Conservation (phyloP, 2,797 vertebrate genomes). For the Cyprinodon diabolis region DNA sequence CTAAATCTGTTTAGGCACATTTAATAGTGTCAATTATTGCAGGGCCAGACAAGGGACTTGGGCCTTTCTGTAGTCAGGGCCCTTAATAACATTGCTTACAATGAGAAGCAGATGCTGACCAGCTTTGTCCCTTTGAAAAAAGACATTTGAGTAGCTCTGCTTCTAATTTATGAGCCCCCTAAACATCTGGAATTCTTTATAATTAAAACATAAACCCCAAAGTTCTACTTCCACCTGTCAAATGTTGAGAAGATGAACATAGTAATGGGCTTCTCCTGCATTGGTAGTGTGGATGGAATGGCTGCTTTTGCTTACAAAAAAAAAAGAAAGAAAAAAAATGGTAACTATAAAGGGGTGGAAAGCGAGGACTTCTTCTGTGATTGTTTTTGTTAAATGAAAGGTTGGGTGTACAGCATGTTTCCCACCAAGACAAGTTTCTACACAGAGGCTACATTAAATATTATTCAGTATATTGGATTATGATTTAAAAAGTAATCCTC, state of each 20-base stretch:
- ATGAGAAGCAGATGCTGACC: constrained; percentile 99
- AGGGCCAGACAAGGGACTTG: constrained; percentile 89
- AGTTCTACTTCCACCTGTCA: constrained; percentile 99
- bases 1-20: constrained; percentile 98
- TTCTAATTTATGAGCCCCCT: constrained; percentile 96
- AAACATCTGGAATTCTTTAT: constrained; percentile 99
- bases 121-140: constrained; percentile 95
- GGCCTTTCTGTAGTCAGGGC: constrained; percentile 94
- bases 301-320: constrained; percentile 50
- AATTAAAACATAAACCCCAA: constrained; percentile 99
- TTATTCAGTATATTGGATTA: too few relatives aligned
- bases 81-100: constrained; percentile 98
- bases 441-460: constrained; percentile 5
- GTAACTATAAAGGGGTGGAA: constrained; percentile 53
- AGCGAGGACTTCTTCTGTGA: constrained; percentile 51
- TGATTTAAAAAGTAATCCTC: too few relatives aligned
- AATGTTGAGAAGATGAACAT: constrained; percentile 98
- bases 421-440: constrained; percentile 17
- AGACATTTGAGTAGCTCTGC: constrained; percentile 96
- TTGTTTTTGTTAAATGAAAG: constrained; percentile 58
- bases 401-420: constrained; percentile 23
- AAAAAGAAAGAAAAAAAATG: background rate
- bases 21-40: constrained; percentile 99
- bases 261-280: constrained; percentile 95
- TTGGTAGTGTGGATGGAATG: constrained; percentile 65